A percentile compares a stretch with the other conserved stretches of the same genome.
phyloP scores from a whole-genome alignment of 2,797 vertebrate species.

The Galagoides demidoff region DNA sequence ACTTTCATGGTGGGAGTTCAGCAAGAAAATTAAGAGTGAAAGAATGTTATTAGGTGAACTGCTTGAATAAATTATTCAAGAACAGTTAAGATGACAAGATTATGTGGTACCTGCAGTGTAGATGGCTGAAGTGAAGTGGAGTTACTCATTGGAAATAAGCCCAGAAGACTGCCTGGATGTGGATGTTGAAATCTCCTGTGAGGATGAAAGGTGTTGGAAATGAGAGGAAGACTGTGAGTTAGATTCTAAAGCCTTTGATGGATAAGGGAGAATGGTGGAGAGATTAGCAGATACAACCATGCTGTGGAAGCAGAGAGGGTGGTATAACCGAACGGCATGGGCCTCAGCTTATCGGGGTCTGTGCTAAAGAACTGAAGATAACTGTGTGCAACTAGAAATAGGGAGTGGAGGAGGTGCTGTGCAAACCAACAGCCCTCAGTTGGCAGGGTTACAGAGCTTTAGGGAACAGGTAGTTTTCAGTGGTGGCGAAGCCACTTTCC shows the following conservation, averaged over 20 bases:
- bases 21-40: slow-evolving; percentile 14
- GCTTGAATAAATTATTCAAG: neutral
- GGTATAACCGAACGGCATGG: neutral
- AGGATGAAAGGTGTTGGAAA: neutral
- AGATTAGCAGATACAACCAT: neutral
- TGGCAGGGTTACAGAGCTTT: neutral
- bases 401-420: neutral
- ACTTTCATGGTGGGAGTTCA: neutral
- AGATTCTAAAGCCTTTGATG: slow-evolving; percentile 12
- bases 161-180: neutral
- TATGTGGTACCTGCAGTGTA: neutral
- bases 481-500: neutral
- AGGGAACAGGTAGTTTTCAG: neutral
- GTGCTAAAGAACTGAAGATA: neutral
- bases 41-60: neutral
- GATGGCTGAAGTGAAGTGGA: neutral
- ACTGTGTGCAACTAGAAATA: neutral
- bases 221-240: neutral
- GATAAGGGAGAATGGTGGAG: neutral
- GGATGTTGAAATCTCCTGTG: neutral
- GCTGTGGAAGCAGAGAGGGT: neutral
- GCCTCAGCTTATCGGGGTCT: neutral
- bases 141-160: neutral
- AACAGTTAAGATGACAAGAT: neutral
- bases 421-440: neutral